Evolutionary conservation across 2,888 invertebrate species (phyloP).

Genomic region (Erebia aethiops): DNA sequence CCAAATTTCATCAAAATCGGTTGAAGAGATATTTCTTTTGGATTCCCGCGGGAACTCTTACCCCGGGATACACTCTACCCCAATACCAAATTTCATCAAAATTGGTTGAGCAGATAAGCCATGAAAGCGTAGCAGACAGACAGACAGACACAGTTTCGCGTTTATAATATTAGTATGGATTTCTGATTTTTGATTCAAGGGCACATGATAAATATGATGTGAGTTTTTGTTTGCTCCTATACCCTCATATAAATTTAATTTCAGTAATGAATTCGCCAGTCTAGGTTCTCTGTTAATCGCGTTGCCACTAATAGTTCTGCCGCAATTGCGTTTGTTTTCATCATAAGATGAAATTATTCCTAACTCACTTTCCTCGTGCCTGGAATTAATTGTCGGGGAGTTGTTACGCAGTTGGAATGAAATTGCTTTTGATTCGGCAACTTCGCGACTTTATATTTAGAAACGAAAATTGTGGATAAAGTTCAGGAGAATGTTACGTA

Average conservation of each 20-base stretch:
- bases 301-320: conserved; percentile 43
- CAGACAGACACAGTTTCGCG: too few species aligned
- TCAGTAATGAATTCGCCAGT: conserved; percentile 42
- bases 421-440: conserved; percentile 40
- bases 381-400: conserved; percentile 38
- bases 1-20: too few species aligned
- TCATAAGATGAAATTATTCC: conserved; percentile 44
- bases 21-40: too few species aligned
- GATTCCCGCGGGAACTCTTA: too few species aligned
- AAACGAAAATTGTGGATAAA: conserved; percentile 20
- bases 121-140: too few species aligned
- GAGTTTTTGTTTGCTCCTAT: neutral
- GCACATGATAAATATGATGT: neutral
- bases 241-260: conserved; percentile 26
- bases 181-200: neutral
- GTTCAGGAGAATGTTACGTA: conserved; percentile 6
- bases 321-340: conserved; percentile 44
- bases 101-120: too few species aligned
- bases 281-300: conserved; percentile 43
- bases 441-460: conserved; percentile 17
- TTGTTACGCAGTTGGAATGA: conserved; percentile 33
- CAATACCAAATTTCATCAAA: too few species aligned
- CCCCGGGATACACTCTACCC: too few species aligned
- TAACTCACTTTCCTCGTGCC: conserved; percentile 39
- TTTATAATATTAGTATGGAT: too few species aligned